These are phyloP conservation scores for Hemaris fuciformis DNA, from an alignment of 2,888 invertebrate genomes.

Conservation along the genomic window DNA sequence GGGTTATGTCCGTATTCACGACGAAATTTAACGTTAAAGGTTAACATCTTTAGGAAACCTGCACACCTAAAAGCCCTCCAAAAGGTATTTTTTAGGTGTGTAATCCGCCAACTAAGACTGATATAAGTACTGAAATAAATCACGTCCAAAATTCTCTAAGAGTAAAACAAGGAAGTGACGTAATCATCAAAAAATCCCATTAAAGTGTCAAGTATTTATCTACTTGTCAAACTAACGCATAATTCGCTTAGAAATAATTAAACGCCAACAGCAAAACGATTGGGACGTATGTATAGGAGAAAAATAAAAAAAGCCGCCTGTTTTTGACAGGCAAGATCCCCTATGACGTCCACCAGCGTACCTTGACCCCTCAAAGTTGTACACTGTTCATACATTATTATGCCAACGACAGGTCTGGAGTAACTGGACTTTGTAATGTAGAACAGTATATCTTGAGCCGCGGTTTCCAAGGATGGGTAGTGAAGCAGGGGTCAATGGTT, in stretches of 20 bases:
- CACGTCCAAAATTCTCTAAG: no score
- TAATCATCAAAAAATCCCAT: background rate
- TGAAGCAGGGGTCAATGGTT: slow-evolving; percentile 41
- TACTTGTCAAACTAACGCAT: background rate
- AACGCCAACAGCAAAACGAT: background rate
- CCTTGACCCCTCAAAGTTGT: background rate
- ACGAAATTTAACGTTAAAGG: no score
- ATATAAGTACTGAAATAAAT: no score
- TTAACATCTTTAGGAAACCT: no score
- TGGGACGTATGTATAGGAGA: background rate
- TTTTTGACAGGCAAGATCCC: slow-evolving; percentile 56
- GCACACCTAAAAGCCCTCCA: no score
- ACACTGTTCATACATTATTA: background rate
- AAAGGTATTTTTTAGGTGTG: no score
- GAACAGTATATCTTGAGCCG: slow-evolving; percentile 51
- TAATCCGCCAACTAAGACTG: no score
- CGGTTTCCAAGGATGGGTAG: slow-evolving; percentile 30
- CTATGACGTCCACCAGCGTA: background rate
- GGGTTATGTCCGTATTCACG: no score
- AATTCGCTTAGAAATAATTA: slow-evolving; percentile 7
- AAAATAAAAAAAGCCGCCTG: slow-evolving; percentile 44
- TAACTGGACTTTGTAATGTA: slow-evolving; percentile 32
- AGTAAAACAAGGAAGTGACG: background rate
- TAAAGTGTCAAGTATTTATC: background rate
- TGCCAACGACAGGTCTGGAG: slow-evolving; percentile 31